phyloP scores from a whole-genome alignment of 37 sponge, comb jelly and placozoan genomes.

The Chondrosia reniformis region DNA sequence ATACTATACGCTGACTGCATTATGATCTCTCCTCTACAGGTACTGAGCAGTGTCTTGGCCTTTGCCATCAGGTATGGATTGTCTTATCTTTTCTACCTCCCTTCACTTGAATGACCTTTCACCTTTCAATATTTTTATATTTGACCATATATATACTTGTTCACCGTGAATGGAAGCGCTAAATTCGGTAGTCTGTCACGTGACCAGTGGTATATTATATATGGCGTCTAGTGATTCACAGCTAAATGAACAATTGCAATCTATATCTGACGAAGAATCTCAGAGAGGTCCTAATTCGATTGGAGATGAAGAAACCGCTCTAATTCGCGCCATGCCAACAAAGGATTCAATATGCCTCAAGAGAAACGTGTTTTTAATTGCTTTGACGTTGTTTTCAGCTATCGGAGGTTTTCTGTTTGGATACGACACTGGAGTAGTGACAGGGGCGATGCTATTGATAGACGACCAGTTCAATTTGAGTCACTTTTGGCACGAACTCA shows the following conservation, averaged over 20 bases:
- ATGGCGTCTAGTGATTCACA: no score
- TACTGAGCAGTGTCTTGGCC: background rate
- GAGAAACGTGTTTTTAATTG: no score
- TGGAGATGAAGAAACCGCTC: no score
- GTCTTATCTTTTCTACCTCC: background rate
- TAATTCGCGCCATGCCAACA: no score
- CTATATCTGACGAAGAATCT: no score
- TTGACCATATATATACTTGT: background rate
- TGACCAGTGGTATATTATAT: no score
- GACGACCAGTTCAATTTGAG: slow-evolving; percentile 33
- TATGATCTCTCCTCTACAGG: background rate
- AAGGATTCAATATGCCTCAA: no score
- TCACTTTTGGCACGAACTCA: slow-evolving; percentile 54
- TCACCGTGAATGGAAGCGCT: background rate
- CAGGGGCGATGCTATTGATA: slow-evolving; percentile 81
- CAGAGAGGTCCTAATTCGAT: no score
- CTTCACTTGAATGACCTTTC: background rate
- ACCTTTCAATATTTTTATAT: background rate
- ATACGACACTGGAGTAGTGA: slow-evolving; percentile 93
- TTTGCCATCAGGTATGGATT: background rate
- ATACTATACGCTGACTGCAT: no score
- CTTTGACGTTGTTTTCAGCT: slow-evolving; percentile 4
- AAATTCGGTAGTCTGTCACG: no score
- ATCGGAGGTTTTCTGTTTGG: slow-evolving; percentile 91
- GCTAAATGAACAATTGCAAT: no score